These are phyloP conservation scores for Hesperophylax magnus DNA, from an alignment of 1,140 invertebrate genomes.

Conservation along the genomic window DNA sequence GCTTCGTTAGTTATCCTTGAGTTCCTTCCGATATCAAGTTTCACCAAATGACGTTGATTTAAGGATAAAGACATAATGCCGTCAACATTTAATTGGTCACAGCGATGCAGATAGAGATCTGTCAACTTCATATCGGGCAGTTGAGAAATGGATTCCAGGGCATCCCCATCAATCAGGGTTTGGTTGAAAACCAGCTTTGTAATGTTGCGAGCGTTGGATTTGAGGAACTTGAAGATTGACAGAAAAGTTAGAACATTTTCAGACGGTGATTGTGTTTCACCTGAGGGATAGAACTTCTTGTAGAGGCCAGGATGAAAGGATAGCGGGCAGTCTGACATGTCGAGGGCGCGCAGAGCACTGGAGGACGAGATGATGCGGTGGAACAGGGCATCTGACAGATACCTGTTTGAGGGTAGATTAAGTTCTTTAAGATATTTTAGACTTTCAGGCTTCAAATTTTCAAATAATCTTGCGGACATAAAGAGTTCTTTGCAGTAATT, in stretches of 20 bases:
- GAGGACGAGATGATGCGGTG: constrained; percentile 76
- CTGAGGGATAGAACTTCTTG: constrained; percentile 76
- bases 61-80: constrained; percentile 72
- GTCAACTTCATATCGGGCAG: constrained; percentile 71
- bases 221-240: constrained; percentile 74
- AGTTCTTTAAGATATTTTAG: constrained; percentile 72
- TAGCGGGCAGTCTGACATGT: constrained; percentile 77
- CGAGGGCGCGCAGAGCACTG: constrained; percentile 73
- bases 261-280: constrained; percentile 69
- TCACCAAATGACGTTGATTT: constrained; percentile 72
- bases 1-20: constrained; percentile 76
- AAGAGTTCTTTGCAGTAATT: constrained; percentile 78
- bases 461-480: constrained; percentile 79
- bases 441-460: constrained; percentile 69
- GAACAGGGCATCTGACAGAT: constrained; percentile 80
- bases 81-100: constrained; percentile 77
- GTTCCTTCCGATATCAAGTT: constrained; percentile 76
- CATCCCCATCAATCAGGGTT: constrained; percentile 76
- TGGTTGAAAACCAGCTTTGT: constrained; percentile 76
- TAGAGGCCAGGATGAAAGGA: constrained; percentile 78
- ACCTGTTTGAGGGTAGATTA: constrained; percentile 77
- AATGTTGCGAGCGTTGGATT: constrained; percentile 68
- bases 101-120: constrained; percentile 72
- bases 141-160: constrained; percentile 72
- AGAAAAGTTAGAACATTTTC: constrained; percentile 80